Percentiles rank a stretch among this genome's conserved stretches.
Evolutionary conservation across 2,888 invertebrate genomes (phyloP).

Genomic region (Adelphocoris suturalis): DNA sequence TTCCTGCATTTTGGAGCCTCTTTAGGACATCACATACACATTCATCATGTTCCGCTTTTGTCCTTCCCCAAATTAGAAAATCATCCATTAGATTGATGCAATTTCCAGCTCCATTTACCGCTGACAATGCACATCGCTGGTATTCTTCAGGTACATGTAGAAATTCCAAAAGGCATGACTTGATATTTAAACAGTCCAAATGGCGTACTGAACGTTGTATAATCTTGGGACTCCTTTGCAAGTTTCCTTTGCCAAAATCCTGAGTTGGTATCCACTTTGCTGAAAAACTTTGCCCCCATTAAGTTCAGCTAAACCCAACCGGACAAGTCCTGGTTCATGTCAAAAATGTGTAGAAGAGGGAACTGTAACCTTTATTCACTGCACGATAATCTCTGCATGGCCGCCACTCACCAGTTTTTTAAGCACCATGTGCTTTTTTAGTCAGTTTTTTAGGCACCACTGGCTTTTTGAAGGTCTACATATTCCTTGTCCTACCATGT

Average conservation of each 20-base stretch:
- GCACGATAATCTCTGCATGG: too few species aligned
- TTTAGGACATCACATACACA: neutral
- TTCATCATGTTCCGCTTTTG: slow-evolving; percentile 74
- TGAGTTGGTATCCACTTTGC: slow-evolving; percentile 51
- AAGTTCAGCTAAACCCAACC: neutral
- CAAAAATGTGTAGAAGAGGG: too few species aligned
- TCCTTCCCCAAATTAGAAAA: slow-evolving; percentile 74
- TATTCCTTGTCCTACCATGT: too few species aligned
- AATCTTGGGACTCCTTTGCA: slow-evolving; percentile 26
- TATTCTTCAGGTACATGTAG: slow-evolving; percentile 76
- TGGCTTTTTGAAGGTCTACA: too few species aligned
- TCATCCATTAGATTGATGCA: slow-evolving; percentile 75
- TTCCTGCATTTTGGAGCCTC: slow-evolving; percentile 48
- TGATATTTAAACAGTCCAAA: slow-evolving; percentile 54
- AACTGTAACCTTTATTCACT: too few species aligned
- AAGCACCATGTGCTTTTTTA: too few species aligned
- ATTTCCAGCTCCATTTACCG: slow-evolving; percentile 68
- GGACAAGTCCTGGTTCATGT: too few species aligned
- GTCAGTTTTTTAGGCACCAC: too few species aligned
- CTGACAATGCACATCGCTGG: slow-evolving; percentile 73
- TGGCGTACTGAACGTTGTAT: slow-evolving; percentile 58
- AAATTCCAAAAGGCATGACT: slow-evolving; percentile 76
- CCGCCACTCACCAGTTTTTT: too few species aligned
- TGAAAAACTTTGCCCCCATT: slow-evolving; percentile 24
- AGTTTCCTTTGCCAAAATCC: slow-evolving; percentile 60